These are phyloP conservation scores for Pheosia gnoma DNA, from an alignment of 2,888 invertebrate species.

Conservation along the genomic window DNA sequence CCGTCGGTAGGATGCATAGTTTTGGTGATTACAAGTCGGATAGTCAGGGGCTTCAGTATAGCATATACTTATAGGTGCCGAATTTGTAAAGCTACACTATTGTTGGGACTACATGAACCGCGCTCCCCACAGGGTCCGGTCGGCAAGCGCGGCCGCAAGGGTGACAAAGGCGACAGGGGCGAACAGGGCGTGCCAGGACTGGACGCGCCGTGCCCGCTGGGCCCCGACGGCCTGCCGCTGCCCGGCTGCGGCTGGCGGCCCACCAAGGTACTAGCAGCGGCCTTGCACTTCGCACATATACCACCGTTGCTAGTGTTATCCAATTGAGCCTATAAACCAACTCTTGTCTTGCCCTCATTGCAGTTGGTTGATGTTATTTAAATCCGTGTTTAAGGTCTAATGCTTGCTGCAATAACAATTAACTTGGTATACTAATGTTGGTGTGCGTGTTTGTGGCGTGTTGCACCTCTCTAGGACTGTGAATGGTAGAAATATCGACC, in stretches of 20 bases:
- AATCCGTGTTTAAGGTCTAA: not conserved
- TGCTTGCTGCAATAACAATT: not conserved
- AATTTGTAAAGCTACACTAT: not conserved
- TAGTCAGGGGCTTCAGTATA: no score
- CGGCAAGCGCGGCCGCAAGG: constrained; percentile 96
- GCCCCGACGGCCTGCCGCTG: constrained; percentile 96
- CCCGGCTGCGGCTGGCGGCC: constrained; percentile 98
- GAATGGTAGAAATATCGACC: no score
- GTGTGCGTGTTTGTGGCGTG: not conserved
- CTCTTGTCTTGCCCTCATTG: not conserved
- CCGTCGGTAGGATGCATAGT: no score
- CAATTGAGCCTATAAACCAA: no score
- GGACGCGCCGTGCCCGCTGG: constrained; percentile 99
- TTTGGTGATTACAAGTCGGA: no score
- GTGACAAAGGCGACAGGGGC: constrained; percentile 96
- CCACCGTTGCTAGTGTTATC: not conserved
- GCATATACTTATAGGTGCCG: not conserved
- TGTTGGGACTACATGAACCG: constrained; percentile 8
- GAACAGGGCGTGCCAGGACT: constrained; percentile 98
- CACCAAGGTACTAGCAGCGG: constrained; percentile 86
- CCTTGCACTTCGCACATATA: no score
- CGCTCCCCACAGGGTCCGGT: constrained; percentile 88
- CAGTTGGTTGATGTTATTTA: not conserved
- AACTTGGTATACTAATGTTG: not conserved
- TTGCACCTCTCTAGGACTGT: not conserved